Base-by-base conservation (phyloP, 2,113 vertebrate genomes). In the Misgurnus anguillicaudatus region DNA sequence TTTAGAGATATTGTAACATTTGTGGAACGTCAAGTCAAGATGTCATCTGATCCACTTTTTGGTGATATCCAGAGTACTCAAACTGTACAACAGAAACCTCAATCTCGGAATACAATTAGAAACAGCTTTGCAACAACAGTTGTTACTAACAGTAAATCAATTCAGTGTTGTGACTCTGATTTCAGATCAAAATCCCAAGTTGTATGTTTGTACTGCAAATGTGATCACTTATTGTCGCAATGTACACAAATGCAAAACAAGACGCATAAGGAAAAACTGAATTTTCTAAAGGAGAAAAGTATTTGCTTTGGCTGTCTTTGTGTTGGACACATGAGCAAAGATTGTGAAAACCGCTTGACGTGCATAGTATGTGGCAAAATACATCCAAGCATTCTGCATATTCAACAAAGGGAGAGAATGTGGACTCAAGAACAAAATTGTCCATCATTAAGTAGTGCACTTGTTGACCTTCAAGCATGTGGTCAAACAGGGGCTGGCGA, bases 1-100 rank as follows among this genome's bases (percentile, higher is more conserved):
- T 85, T 85, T n/a, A 47, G 4, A 13, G 41, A 82, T 51, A 21
- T 72, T 14, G 47, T 77, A 3, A 17, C 3, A 14, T 82, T 82
- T 45, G 19, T 80, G 3, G 67, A 80, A n/a, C n/a, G n/a, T n/a
- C n/a, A n/a, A n/a, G n/a, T n/a, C n/a, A n/a, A n/a, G n/a, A n/a
- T n/a, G n/a, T n/a, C n/a, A n/a, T n/a, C n/a, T n/a, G n/a, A n/a
- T n/a, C n/a, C n/a, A n/a, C n/a, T n/a, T n/a, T n/a, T n/a, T n/a
- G n/a, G n/a, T n/a, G n/a, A n/a, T n/a, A n/a, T n/a, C n/a, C n/a
- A n/a, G n/a, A n/a, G n/a, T n/a, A n/a, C n/a, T n/a, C n/a, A n/a
- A n/a, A n/a, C n/a, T n/a, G n/a, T n/a, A n/a, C n/a, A n/a, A n/a
- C n/a, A n/a, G n/a, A n/a, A n/a, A n/a, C n/a, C n/a, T n/a, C n/a